These are phyloP conservation scores for Brenthis hecate DNA, from an alignment of 2,888 invertebrate species.

Conservation along the genomic window DNA sequence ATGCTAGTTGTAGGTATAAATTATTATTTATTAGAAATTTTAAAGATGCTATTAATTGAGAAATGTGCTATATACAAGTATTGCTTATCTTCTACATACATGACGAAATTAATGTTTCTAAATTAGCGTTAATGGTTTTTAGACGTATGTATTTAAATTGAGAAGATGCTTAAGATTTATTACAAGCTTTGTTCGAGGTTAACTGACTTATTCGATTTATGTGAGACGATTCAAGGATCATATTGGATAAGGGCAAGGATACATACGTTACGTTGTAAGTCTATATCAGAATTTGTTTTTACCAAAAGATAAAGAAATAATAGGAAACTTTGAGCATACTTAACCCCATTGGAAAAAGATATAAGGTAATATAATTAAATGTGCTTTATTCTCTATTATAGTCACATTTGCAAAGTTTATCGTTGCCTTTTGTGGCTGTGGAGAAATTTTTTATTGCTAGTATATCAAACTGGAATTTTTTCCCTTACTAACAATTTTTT, in stretches of 20 bases:
- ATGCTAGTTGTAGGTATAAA: slow-evolving; percentile 37
- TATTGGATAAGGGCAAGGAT: background rate
- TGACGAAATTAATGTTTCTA: background rate
- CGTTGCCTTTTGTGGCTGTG: too few relatives aligned
- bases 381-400: too few relatives aligned
- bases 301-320: background rate
- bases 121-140: background rate
- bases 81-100: background rate
- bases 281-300: background rate
- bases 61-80: background rate
- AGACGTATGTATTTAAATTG: background rate
- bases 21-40: slow-evolving; percentile 19
- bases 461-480: too few relatives aligned
- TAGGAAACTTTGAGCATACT: too few relatives aligned
- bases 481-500: too few relatives aligned
- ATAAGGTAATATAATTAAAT: too few relatives aligned
- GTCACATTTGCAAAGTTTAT: too few relatives aligned
- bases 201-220: slow-evolving; percentile 4
- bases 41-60: background rate
- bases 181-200: background rate
- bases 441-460: too few relatives aligned
- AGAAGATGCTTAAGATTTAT: slow-evolving; percentile 3
- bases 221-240: slow-evolving; percentile 7
- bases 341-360: too few relatives aligned
- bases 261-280: too few relatives aligned